Evolutionary conservation across 2,113 vertebrate genomes (phyloP).

Genomic region (Stegastes partitus): DNA sequence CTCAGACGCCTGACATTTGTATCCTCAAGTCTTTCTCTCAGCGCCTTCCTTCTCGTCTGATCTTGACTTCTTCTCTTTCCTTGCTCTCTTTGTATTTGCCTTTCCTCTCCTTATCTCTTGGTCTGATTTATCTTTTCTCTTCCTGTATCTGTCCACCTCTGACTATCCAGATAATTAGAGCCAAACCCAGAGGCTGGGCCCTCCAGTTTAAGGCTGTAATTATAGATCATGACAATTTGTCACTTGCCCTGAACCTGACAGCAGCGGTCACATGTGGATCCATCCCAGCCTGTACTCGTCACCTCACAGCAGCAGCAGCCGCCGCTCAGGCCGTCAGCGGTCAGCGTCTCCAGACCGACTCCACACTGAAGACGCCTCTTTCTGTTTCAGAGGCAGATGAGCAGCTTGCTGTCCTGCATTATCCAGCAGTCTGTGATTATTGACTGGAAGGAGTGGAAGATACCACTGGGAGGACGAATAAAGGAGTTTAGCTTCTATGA

Average conservation of each 20-base stretch:
- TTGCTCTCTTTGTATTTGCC: background rate
- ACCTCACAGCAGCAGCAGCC: constrained; percentile 31
- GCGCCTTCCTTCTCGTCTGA: background rate
- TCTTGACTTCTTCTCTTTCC: background rate
- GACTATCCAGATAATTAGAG: constrained; percentile 26
- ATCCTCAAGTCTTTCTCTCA: background rate
- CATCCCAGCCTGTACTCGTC: background rate
- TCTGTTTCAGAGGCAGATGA: constrained; percentile 34
- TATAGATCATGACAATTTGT: constrained; percentile 44
- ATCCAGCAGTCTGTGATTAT: constrained; percentile 12
- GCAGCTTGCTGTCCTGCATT: constrained; percentile 10
- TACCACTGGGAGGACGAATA: background rate
- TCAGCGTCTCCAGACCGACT: constrained; percentile 42
- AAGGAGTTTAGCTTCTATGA: background rate
- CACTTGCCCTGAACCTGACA: constrained; percentile 43
- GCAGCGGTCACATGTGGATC: constrained; percentile 38
- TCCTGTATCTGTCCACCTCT: background rate
- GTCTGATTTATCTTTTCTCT: background rate
- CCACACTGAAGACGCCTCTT: constrained; percentile 40
- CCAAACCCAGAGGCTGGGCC: constrained; percentile 11
- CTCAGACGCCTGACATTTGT: background rate
- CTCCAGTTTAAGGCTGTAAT: constrained; percentile 52
- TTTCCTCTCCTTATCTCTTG: background rate
- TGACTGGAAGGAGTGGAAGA: constrained; percentile 32
- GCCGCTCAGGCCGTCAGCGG: constrained; percentile 48